Evolutionary conservation across 1,140 invertebrate species (phyloP), one percentile per base, ranked within the genome.

Genomic region (Monochamus saltuarius): DNA sequence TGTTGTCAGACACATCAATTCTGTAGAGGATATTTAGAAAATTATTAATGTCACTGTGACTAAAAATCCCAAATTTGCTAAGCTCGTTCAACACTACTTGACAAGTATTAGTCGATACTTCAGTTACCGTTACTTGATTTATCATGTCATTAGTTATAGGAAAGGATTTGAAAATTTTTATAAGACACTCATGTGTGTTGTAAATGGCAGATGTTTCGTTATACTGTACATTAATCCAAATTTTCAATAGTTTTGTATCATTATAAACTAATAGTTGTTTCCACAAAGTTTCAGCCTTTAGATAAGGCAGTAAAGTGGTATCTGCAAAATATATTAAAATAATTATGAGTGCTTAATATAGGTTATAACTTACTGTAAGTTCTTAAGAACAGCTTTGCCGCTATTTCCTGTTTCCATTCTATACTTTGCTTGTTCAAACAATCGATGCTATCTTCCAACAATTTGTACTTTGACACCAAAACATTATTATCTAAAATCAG

Each of bases 111-210:
- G 10, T 13, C 16, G 43, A 56, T 49, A 54, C 38, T 42, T 46
- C 61, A 37, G 49, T 57, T 38, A 61, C 11, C 8, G 40, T 42
- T 34, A 74, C 14, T 22, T 56, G 49, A 40, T 80, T 73, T 56
- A 87, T 77, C 84, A 87, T 86, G 51, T 84, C 77, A 29, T 80
- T 56, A 6, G 78, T 81, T 45, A 87, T 84, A 42, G 80, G 64
- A 72, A 82, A 81, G 54, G 78, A 78, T 35, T 76, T 71, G 69
- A 87, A 83, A 39, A 80, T 72, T 14, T 74, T 72, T 55, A 80
- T 76, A 40, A 83, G 67, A 56, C 76, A 76, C 36, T 79, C 76
- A 29, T 79, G 61, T 11, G 79, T 71, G 73, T 52, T 77, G 34
- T 78, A 75, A 55, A 77, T 70, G 68, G 75, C 72, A 64, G 76